These are phyloP conservation scores for Anguilla anguilla DNA, from an alignment of 2,797 vertebrate species.

Conservation along the genomic window DNA sequence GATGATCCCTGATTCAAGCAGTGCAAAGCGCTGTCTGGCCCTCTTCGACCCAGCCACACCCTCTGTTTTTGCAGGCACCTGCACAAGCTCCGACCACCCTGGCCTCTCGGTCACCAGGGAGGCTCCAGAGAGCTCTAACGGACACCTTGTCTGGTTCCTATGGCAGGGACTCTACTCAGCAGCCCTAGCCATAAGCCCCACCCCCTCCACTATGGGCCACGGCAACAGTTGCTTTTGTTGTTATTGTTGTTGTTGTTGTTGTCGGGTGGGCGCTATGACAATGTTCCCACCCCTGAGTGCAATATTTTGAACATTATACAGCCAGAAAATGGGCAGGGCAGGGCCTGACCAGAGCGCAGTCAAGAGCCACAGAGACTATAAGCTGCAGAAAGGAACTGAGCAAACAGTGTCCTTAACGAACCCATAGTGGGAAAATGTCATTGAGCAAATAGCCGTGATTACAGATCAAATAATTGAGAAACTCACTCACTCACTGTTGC, in stretches of 20 bases:
- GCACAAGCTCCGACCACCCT: neutral
- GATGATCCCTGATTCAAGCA: neutral
- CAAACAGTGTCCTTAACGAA: neutral
- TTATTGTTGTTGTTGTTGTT: neutral
- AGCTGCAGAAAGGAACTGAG: neutral
- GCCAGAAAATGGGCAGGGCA: neutral
- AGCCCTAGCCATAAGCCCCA: neutral
- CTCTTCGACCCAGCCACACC: neutral
- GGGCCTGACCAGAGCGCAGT: neutral
- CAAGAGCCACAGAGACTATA: neutral
- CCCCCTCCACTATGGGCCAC: neutral
- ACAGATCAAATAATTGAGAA: constrained; percentile 2
- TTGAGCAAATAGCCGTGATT: neutral
- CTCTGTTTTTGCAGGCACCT: neutral
- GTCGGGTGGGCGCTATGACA: neutral
- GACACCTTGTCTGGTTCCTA: neutral
- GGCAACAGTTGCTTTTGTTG: neutral
- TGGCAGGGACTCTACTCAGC: neutral
- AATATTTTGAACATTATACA: neutral
- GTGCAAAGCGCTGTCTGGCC: neutral
- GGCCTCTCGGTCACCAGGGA: neutral
- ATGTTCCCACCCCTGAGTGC: neutral
- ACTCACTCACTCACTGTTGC: neutral
- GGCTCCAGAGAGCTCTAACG: neutral
- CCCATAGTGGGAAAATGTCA: neutral